A percentile compares a stretch with the other conserved stretches of the same genome.
phyloP scores from a whole-genome alignment of 2,113 vertebrate genomes.

The Octodon degus region DNA sequence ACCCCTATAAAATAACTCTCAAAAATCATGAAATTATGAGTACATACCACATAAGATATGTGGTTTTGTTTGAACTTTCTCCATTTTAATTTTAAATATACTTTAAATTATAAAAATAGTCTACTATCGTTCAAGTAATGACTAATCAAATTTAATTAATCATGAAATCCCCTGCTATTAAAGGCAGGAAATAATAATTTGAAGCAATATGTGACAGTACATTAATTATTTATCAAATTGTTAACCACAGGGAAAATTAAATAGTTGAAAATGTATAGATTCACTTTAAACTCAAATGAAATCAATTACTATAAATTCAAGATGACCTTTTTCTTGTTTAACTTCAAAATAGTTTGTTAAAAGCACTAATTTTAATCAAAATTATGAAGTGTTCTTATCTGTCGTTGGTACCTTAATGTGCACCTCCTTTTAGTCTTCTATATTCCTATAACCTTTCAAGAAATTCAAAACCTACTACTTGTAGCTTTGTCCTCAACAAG shows the following conservation, averaged over 20 bases:
- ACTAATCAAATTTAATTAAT: neutral
- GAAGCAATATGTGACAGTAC: constrained; percentile 18
- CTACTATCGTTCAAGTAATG: neutral
- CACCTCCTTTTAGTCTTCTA: neutral
- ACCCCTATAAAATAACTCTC: neutral
- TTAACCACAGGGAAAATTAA: constrained; percentile 6
- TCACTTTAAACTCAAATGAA: constrained; percentile 31
- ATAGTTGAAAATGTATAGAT: neutral
- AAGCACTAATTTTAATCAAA: constrained; percentile 30
- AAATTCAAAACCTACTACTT: neutral
- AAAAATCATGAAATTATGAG: neutral
- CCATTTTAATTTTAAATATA: neutral
- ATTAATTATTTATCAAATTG: constrained; percentile 26
- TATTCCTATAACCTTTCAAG: neutral
- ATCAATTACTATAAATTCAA: neutral
- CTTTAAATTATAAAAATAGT: neutral
- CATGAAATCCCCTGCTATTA: neutral
- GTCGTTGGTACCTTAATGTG: neutral
- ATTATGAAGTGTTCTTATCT: neutral
- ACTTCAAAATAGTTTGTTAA: neutral
- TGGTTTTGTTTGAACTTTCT: neutral
- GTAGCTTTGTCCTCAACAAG: neutral
- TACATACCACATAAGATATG: neutral
- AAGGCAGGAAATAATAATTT: neutral
- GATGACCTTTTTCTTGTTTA: constrained; percentile 30